phyloP scores from a whole-genome alignment of 2,888 invertebrate species.

The Caradrina clavipalpis region DNA sequence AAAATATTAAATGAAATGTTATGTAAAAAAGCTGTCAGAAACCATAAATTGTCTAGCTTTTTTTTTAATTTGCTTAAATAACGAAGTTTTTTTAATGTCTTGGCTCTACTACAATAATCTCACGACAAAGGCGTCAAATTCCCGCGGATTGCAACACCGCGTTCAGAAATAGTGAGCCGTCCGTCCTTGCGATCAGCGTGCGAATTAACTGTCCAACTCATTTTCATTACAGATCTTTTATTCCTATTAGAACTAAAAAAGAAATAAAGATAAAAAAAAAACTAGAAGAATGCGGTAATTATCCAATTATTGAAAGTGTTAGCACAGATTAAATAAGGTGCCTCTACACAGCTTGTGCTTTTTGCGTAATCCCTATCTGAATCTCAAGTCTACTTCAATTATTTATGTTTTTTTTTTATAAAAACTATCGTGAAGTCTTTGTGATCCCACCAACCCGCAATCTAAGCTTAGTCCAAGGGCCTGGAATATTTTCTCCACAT shows the following conservation, averaged over 20 bases:
- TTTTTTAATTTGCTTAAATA: not conserved
- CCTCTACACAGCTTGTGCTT: not conserved
- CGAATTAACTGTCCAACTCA: constrained; percentile 57
- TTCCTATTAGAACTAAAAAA: constrained; percentile 1
- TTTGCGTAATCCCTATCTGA: too few species aligned
- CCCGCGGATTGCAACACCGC: constrained; percentile 77
- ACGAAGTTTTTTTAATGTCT: constrained; percentile 13
- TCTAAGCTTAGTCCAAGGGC: not conserved
- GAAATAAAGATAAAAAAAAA: too few species aligned
- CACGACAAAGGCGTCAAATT: constrained; percentile 63
- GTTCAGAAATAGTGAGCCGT: constrained; percentile 80
- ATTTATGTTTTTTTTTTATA: too few species aligned
- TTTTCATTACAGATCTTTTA: constrained; percentile 29
- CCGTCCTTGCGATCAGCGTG: constrained; percentile 76
- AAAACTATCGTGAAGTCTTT: not conserved
- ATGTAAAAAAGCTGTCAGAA: too few species aligned
- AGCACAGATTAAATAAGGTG: too few species aligned
- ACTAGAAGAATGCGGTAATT: too few species aligned
- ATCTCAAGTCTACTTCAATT: too few species aligned
- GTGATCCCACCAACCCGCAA: not conserved
- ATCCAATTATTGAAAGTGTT: not conserved
- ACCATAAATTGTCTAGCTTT: too few species aligned
- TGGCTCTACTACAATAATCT: constrained; percentile 12
- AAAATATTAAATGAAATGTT: too few species aligned
- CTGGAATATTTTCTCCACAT: too few species aligned